Evolutionary conservation across 2,797 vertebrate genomes (phyloP).

Genomic region (Eutrigla gurnardus): DNA sequence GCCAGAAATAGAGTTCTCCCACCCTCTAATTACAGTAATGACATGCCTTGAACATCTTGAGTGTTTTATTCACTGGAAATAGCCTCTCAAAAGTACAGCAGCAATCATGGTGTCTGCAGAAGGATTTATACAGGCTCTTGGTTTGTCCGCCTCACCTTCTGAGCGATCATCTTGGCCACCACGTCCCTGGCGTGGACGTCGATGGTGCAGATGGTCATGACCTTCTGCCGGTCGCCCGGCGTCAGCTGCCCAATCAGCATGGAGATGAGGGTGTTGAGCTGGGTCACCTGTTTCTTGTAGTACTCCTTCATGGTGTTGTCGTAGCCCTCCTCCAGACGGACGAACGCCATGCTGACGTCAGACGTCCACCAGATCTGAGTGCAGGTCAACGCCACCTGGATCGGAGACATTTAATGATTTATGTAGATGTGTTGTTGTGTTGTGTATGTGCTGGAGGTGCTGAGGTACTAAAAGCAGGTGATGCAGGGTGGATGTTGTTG

Average conservation of each 20-base stretch:
- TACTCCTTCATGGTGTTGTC: slow-evolving; percentile 95
- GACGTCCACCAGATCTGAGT: slow-evolving; percentile 98
- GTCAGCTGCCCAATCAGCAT: slow-evolving; percentile 94
- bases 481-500: no score
- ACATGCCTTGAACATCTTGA: slow-evolving; percentile 46
- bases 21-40: slow-evolving; percentile 60
- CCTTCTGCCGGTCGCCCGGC: slow-evolving; percentile 92
- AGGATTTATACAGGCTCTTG: slow-evolving; percentile 2
- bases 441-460: no score
- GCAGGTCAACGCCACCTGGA: slow-evolving; percentile 92
- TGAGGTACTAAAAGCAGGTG: no score
- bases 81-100: slow-evolving; percentile 39
- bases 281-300: slow-evolving; percentile 92
- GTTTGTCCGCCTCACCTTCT: slow-evolving; percentile 86
- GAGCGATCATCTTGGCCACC: slow-evolving; percentile 92
- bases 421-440: no score
- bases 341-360: slow-evolving; percentile 91
- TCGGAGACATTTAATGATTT: neutral
- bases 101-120: slow-evolving; percentile 10
- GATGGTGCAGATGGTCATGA: slow-evolving; percentile 98
- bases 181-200: slow-evolving; percentile 96
- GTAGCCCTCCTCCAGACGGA: slow-evolving; percentile 92
- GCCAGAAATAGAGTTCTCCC: slow-evolving; percentile 40
- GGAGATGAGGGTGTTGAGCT: slow-evolving; percentile 89
- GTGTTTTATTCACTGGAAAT: slow-evolving; percentile 50